Evolutionary conservation across 2,888 invertebrate species (phyloP).

Genomic region (Griposia aprilina): DNA sequence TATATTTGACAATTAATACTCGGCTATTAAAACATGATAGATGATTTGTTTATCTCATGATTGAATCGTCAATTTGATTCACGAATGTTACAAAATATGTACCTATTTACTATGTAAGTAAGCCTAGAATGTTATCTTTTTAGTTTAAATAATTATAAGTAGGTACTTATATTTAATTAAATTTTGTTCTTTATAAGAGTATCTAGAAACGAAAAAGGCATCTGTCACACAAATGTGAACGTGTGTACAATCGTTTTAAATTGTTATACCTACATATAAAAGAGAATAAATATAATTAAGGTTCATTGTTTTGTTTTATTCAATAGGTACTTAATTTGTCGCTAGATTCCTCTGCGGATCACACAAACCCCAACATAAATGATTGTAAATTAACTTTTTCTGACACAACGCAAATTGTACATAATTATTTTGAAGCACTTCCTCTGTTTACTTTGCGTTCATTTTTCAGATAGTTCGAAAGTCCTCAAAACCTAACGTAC

Average conservation of each 20-base stretch:
- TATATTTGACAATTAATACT: too few relatives aligned
- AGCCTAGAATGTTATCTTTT: neutral
- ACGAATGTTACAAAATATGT: too few relatives aligned
- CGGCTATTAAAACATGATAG: too few relatives aligned
- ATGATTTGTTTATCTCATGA: too few relatives aligned
- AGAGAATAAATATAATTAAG: slow-evolving; percentile 1
- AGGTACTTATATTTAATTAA: neutral
- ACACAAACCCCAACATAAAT: too few relatives aligned
- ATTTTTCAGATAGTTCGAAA: neutral
- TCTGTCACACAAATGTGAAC: neutral
- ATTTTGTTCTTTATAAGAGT: neutral
- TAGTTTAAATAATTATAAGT: neutral
- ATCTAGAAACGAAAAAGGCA: neutral
- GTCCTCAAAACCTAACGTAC: neutral
- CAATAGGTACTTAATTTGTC: neutral
- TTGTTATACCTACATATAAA: neutral
- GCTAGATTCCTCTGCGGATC: neutral
- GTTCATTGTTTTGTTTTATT: slow-evolving; percentile 4
- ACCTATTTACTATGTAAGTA: neutral
- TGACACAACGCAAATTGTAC: neutral
- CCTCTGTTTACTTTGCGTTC: neutral
- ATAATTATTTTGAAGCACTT: neutral
- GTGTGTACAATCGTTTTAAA: neutral
- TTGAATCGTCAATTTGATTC: too few relatives aligned
- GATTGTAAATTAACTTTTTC: neutral